Conservation (phyloP, 2,113 vertebrate genomes). For the Sarotherodon lohbergeri region DNA sequence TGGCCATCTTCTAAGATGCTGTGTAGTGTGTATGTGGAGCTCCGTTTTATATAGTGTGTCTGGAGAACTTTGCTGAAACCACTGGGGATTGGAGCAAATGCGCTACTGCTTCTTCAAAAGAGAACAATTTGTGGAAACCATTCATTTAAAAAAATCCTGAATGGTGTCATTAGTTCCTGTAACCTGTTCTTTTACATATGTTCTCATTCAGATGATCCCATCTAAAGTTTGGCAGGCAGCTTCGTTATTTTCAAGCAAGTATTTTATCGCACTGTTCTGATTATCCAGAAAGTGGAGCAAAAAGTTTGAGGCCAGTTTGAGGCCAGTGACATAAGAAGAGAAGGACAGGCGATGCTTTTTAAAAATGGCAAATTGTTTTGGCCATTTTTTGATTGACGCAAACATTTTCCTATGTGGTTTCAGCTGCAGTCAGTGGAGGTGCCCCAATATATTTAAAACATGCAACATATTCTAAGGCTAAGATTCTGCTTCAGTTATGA, state of each 20-base stretch:
- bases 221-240: background rate
- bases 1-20: no score
- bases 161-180: background rate
- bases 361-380: background rate
- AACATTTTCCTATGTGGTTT: background rate
- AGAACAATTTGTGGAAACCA: background rate
- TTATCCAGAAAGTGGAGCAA: background rate
- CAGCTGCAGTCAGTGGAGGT: background rate
- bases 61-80: background rate
- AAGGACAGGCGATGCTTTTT: background rate
- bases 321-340: background rate
- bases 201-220: background rate
- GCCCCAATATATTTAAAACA: background rate
- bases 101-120: no score
- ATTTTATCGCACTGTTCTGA: background rate
- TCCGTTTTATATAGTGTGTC: background rate
- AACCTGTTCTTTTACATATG: background rate
- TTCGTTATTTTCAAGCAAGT: background rate
- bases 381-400: background rate
- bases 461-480: background rate
- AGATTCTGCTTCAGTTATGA: background rate
- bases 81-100: no score
- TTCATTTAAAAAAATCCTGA: accelerated
- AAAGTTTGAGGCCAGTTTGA: background rate
- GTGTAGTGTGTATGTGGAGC: background rate